Evolutionary conservation across 2,113 vertebrate species (phyloP), one percentile per base, ranked within the genome.

Genomic region (Desmodus rotundus): DNA sequence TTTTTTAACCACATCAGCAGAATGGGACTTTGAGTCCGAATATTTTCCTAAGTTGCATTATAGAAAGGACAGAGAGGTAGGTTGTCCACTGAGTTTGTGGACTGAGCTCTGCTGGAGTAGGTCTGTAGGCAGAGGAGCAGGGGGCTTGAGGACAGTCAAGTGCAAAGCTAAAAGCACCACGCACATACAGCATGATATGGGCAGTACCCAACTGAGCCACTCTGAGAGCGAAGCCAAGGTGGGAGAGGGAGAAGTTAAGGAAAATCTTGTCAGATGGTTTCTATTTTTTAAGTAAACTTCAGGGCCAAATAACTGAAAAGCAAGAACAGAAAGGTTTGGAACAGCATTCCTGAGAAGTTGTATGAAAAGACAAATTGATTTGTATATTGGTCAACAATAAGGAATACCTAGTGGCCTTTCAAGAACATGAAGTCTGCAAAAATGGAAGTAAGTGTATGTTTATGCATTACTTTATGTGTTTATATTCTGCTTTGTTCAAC

Each of bases 21-120:
- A 95, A 92, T 56, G 50, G 22, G 11, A 13, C 22, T 95, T 89
- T n/a, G 20, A 70, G 70, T 80, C n/a, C 76, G 56, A 87, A 74
- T 80, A n/a, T n/a, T 61, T 61, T 61, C 28, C 58, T 38, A 28
- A 63, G 50, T 38, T 56, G 13, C 28, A 84, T 61, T 68, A 72
- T 65, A 45, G 22, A 74, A 85, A 92, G 76, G 24, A 20, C 41
- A 94, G 56, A 74, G 61, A 89, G 17, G 12, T 33, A 52, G 38
- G 56, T 24, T 22, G 19, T 43, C 68, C 31, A 52, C 43, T 70
- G 73, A 89, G 72, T 92, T 3, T 26, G 2, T 85, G 65, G n/a
- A 36, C 52, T 36, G 26, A 77, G 20, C 45, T 73, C 43, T 6
- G 2, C 78, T 56, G 28, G 52, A 43, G 67, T 3, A 41, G 67